Percentiles rank a stretch among this genome's conserved stretches.
phyloP scores from a whole-genome alignment of 2,797 vertebrate genomes.

The Scolopax bukidnonensis region DNA sequence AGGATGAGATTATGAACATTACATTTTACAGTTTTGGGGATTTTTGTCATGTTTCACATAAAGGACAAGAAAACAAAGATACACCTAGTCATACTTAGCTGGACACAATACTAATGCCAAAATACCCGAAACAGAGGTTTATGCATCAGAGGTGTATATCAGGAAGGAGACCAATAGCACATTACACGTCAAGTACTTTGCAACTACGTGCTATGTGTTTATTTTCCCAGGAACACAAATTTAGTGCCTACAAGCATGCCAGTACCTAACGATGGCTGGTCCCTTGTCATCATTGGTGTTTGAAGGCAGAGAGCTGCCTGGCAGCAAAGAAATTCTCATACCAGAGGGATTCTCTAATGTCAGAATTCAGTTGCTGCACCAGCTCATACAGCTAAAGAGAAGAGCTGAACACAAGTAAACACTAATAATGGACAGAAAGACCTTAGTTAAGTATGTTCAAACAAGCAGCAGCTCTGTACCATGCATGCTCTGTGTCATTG shows the following conservation, averaged over 20 bases:
- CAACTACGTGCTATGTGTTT: neutral
- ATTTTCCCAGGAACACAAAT: neutral
- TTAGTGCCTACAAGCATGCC: neutral
- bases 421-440: neutral
- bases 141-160: neutral
- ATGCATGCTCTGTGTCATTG: neutral
- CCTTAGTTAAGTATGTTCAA: neutral
- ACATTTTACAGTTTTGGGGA: neutral
- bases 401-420: neutral
- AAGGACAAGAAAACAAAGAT: neutral
- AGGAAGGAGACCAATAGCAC: neutral
- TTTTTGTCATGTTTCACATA: neutral
- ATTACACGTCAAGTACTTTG: neutral
- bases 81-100: neutral
- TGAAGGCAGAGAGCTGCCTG: neutral
- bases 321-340: neutral
- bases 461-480: neutral
- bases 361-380: neutral
- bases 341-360: neutral
- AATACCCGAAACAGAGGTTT: neutral
- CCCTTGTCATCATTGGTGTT: neutral
- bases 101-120: neutral
- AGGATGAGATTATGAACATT: neutral
- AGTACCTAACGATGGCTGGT: neutral
- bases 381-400: neutral